A percentile compares a stretch with the other conserved stretches of the same genome.
Evolutionary conservation across 2,888 invertebrate species (phyloP).

Genomic region (Ochropleura leucogaster): DNA sequence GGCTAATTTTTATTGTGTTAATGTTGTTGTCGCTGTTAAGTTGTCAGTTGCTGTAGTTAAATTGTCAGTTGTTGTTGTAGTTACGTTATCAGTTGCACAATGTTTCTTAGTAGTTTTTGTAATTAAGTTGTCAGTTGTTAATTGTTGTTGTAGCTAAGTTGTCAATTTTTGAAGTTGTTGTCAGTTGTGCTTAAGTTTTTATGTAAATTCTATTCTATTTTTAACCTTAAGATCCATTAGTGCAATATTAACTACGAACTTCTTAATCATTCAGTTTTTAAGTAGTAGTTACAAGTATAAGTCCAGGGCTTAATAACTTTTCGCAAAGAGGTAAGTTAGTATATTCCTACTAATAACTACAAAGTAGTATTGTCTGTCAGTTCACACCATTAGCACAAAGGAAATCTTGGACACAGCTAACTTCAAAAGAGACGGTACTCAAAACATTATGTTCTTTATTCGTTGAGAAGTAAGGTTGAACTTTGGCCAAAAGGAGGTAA

Average conservation of each 20-base stretch:
- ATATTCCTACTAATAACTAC: background rate
- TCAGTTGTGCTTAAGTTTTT: too few relatives aligned
- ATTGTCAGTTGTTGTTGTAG: too few relatives aligned
- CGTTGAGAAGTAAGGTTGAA: constrained; percentile 4
- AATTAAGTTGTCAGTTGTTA: too few relatives aligned
- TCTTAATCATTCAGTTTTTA: too few relatives aligned
- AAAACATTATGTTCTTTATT: constrained; percentile 13
- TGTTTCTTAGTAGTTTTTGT: too few relatives aligned
- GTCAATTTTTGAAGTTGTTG: too few relatives aligned
- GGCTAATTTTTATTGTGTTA: too few relatives aligned
- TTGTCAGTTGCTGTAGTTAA: too few relatives aligned
- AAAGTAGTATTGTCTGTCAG: constrained; percentile 31
- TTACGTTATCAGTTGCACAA: too few relatives aligned
- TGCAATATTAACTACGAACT: too few relatives aligned
- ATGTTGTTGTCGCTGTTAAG: too few relatives aligned
- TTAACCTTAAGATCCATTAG: background rate
- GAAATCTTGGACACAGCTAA: constrained; percentile 16
- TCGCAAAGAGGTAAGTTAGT: background rate
- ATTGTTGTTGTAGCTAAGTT: too few relatives aligned
- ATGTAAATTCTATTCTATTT: background rate
- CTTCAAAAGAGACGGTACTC: constrained; percentile 13
- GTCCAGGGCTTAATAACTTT: background rate
- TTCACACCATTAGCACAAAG: constrained; percentile 25
- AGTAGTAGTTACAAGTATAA: background rate
- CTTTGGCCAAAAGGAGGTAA: background rate